A percentile compares a stretch with the other conserved stretches of the same genome.
These are phyloP conservation scores for Alectoris magna DNA, from an alignment of 2,797 vertebrate genomes.

Conservation along the genomic window DNA sequence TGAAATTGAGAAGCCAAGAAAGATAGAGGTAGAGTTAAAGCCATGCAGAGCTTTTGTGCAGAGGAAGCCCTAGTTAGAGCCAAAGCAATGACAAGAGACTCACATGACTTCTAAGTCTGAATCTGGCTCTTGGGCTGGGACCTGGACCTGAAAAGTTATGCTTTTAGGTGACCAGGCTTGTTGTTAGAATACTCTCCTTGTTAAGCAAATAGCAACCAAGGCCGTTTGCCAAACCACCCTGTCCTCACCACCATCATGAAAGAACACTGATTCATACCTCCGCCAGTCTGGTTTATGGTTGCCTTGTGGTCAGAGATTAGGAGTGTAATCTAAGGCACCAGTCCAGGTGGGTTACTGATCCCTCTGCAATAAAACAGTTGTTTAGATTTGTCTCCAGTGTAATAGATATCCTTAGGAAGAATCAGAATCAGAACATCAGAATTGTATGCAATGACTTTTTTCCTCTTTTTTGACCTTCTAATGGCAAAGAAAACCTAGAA, in stretches of 20 bases:
- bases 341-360: background rate
- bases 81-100: rapidly evolving
- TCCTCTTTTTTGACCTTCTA: background rate
- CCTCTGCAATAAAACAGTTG: background rate
- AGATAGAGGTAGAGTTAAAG: background rate
- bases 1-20: background rate
- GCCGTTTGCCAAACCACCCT: background rate
- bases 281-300: background rate
- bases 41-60: background rate
- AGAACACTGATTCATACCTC: slow-evolving; percentile 28
- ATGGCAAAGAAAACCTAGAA: background rate
- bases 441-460: rapidly evolving
- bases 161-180: background rate
- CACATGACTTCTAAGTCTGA: background rate
- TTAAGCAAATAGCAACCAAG: background rate
- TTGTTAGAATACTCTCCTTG: background rate
- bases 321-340: background rate
- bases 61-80: background rate
- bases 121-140: background rate
- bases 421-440: background rate
- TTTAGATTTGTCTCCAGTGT: background rate
- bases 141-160: background rate
- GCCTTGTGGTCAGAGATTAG: background rate
- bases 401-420: background rate
- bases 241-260: background rate